A percentile compares a stretch with the other conserved stretches of the same genome.
phyloP scores from a whole-genome alignment of 2,888 invertebrate genomes.

The Andrena chrysosceles region DNA sequence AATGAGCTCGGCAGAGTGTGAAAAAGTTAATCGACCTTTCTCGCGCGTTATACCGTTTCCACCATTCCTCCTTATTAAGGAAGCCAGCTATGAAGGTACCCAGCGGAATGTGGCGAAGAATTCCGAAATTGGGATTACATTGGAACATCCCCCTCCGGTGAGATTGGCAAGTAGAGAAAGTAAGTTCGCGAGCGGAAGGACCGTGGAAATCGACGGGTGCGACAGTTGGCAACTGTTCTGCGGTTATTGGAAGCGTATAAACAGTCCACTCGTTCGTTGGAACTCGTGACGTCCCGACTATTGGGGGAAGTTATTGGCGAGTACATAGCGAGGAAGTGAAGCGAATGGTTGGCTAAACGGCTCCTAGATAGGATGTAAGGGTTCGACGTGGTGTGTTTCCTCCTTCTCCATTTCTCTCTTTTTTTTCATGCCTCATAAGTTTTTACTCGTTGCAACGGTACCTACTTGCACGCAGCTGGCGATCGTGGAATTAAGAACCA shows the following conservation, averaged over 20 bases:
- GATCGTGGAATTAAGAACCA: slow-evolving; percentile 41
- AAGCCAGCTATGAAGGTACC: slow-evolving; percentile 30
- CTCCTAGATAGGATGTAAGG: slow-evolving; percentile 42
- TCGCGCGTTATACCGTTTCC: not conserved
- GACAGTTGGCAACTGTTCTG: slow-evolving; percentile 80
- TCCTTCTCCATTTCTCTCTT: not conserved
- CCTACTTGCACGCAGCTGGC: slow-evolving; percentile 46
- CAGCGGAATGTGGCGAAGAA: slow-evolving; percentile 61
- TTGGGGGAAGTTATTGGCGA: slow-evolving; percentile 72
- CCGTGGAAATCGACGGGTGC: slow-evolving; percentile 76
- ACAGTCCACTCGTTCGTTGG: slow-evolving; percentile 62
- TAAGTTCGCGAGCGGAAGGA: slow-evolving; percentile 70
- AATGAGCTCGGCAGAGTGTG: slow-evolving; percentile 13
- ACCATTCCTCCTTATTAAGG: slow-evolving; percentile 49
- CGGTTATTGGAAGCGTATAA: slow-evolving; percentile 72
- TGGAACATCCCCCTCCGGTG: slow-evolving; percentile 42
- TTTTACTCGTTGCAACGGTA: slow-evolving; percentile 36
- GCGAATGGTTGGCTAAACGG: slow-evolving; percentile 58
- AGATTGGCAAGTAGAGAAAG: slow-evolving; percentile 68
- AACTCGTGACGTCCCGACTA: slow-evolving; percentile 70
- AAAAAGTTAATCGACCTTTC: slow-evolving; percentile 45
- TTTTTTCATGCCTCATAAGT: slow-evolving; percentile 14
- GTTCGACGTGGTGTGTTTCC: slow-evolving; percentile 28
- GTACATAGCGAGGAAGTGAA: slow-evolving; percentile 46
- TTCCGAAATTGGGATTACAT: slow-evolving; percentile 64